Base-by-base conservation (phyloP, 1,140 invertebrate species). In the Hyposmocoma kahamanoa region DNA sequence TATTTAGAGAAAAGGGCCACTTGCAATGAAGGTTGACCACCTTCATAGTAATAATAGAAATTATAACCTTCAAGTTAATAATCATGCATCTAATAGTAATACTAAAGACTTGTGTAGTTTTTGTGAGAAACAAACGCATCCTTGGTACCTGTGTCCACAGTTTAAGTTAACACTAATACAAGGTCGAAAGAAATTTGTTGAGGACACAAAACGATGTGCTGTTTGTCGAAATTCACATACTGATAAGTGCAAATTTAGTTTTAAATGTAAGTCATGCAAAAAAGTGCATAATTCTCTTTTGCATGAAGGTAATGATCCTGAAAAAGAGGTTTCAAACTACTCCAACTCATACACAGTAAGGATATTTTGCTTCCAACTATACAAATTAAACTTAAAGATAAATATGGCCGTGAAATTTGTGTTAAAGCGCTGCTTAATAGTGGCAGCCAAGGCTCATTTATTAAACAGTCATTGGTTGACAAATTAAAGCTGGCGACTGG, bases 251-350 rank as follows among this genome's bases (percentile, higher is more conserved):
- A 57, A 49, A 38, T 57, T 46, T 42, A 42, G 22, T 17, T 62
- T 58, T 50, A 52, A 46, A 50, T 62, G 53, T 50, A 57, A 54
- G 43, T 32, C 10, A n/a, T 58, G 59, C 26, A 55, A 55, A 15
- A n/a, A 19, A n/a, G 18, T 0, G 10, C 59, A 58, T 20, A 62
- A 58, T 36, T 51, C 51, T 10, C 48, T 57, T 24, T 41, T 62
- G 11, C 55, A 57, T 41, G 28, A 21, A n/a, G 48, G 50, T 17
- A 18, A 36, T 30, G 13, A 22, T 42, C 17, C 6, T 19, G 5
- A 3, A 13, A 3, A 8, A 10, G 20, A 6, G 10, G 39, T 19
- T 42, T 6, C 5, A 18, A 5, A 19, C 3, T 19, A 42, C 20
- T 19, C 39, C n/a, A n/a, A 9, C 5, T 8, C 13, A 42, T 19